Evolutionary conservation across 2,113 vertebrate species (phyloP).

Genomic region (Eurypyga helias): DNA sequence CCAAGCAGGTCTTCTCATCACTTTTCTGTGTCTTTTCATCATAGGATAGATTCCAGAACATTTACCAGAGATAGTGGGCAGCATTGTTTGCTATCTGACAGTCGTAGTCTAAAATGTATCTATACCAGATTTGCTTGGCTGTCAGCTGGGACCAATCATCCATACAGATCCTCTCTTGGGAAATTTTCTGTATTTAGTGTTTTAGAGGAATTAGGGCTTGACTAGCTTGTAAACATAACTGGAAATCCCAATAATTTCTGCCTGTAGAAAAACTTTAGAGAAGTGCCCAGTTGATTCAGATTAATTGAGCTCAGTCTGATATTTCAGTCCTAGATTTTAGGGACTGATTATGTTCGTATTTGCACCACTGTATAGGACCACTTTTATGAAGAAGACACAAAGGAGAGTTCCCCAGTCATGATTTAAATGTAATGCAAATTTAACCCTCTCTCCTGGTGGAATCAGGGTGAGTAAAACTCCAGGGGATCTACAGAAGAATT

Average conservation of each 20-base stretch:
- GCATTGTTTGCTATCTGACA: not conserved
- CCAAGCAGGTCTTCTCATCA: not conserved
- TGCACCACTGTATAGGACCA: not conserved
- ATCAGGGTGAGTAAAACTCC: not conserved
- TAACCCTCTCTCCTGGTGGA: not conserved
- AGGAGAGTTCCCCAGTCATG: not conserved
- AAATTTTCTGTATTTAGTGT: not conserved
- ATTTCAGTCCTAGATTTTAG: not conserved
- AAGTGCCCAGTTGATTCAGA: not conserved
- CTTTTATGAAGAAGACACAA: not conserved
- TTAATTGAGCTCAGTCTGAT: not conserved
- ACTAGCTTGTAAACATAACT: not conserved
- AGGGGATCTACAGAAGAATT: not conserved
- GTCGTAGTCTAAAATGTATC: not conserved
- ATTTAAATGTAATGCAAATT: not conserved
- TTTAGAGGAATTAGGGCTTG: not conserved
- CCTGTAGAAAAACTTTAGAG: not conserved
- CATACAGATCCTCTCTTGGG: not conserved
- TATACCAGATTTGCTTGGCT: not conserved
- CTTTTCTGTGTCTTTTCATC: not conserved
- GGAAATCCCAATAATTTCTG: not conserved
- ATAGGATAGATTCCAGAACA: not conserved
- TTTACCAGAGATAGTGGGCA: accelerated
- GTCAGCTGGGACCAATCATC: not conserved
- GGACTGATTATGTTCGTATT: not conserved